Base-by-base conservation (phyloP, 2,797 vertebrate species). In the Selene dorsalis region DNA sequence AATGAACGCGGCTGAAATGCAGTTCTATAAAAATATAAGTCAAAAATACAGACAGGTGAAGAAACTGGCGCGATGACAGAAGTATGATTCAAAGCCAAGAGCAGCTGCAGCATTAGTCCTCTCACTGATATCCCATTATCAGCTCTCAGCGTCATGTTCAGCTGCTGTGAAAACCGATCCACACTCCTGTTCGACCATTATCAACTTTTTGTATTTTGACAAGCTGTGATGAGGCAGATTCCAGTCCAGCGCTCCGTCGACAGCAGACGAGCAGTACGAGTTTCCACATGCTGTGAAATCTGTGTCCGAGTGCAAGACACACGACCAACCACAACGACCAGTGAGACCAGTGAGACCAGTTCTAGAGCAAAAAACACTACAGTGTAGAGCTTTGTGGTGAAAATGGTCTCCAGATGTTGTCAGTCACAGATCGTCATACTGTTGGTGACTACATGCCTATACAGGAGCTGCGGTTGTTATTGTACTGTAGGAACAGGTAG, bases 151-250 rank as follows among this genome's bases (percentile, higher is more conserved):
- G 79, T 86, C 81, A 75, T 67, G 62, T 71, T 82, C 65, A 70
- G 60, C 85, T 76, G 48, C 85, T 85, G 86, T 80, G 84, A 93
- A 93, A 91, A 87, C 76, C 83, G 87, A 91, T 92, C 84, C 86
- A 84, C 88, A 89, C 88, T 84, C 62, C 61, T 72, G 69, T 85
- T 84, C 64, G 38, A 55, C 82, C 57, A 84, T 89, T 85, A 87
- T 87, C 84, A 87, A 67, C 78, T 89, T 73, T 73, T 75, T 77
- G 64, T 78, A 45, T 87, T 91, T 76, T 84, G 87, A 88, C 84
- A 88, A 79, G 79, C 66, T 84, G 87, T 58, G 74, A 87, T 84
- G 45, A 85, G 87, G 69, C 53, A 69, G 45, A 70, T 82, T 73
- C 30, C 59, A 47, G 71, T 65, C 38, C 32, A 28, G 35, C 73